Evolutionary conservation across 2,113 vertebrate species (phyloP), one percentile per base, ranked within the genome.

Genomic region (Rhinichthys klamathensis): DNA sequence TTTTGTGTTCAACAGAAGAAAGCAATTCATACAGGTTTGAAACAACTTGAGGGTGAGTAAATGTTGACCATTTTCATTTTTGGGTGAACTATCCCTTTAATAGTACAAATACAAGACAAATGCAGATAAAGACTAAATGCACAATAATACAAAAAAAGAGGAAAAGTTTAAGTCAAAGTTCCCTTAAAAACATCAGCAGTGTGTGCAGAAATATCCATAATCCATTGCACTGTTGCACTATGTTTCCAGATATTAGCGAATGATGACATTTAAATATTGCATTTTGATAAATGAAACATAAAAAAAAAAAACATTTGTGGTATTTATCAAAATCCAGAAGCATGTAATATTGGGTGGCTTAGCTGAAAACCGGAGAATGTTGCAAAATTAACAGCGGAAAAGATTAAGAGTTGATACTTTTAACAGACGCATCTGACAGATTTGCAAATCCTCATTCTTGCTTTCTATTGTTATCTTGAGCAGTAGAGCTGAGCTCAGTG

Each of bases 371-470:
- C 13, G 10, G 32, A 61, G 5, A 63, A 21, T 81, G 46, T 10
- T 61, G 5, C n/a, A 58, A 78, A 60, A 75, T 82, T 38, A 83
- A 73, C 21, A 44, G 74, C 63, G 27, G n/a, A 65, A 70, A 85
- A 63, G 67, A 80, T 84, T 70, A 88, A 54, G 49, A 46, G 12
- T 80, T 81, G 18, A 84, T 84, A n/a, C 69, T 77, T 76, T 86
- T 84, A 86, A 88, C 67, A 81, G 77, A 81, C 8, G 38, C 84
- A 51, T 84, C 82, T 81, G 70, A 80, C 58, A 70, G 38, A 70
- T 81, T 75, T 88, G 69, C 80, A 84, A 27, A 84, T 63, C 75
- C 79, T n/a, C 76, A 60, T 30, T 67, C 61, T 74, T 83, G 74
- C 70, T 67, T 46, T 10, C 74, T 58, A 38, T 70, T 80, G 84